Percentiles rank a stretch among this genome's conserved stretches.
Evolutionary conservation across 2,888 invertebrate species (phyloP).

Genomic region (Drosophila nr. fundita): DNA sequence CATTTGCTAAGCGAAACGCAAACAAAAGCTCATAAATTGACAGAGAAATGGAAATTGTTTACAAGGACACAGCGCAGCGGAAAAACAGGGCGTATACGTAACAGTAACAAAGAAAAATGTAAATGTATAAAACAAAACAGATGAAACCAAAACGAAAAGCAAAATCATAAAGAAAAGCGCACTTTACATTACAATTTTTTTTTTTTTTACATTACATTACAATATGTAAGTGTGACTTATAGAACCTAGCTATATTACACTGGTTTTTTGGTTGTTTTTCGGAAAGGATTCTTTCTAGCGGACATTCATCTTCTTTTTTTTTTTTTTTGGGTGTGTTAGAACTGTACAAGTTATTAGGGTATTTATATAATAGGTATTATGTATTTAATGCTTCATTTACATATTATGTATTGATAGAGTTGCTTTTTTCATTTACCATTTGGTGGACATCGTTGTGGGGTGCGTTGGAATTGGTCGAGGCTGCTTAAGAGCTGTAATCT

Average conservation of each 20-base stretch:
- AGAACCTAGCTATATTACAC: conserved; percentile 69
- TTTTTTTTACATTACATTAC: conserved; percentile 42
- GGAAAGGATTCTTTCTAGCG: conserved; percentile 35
- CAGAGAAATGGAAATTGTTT: conserved; percentile 66
- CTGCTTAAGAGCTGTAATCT: conserved; percentile 18
- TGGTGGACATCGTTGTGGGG: conserved; percentile 50
- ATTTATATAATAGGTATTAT: conserved; percentile 31
- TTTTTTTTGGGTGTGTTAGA: conserved; percentile 30
- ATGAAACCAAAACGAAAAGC: conserved; percentile 23
- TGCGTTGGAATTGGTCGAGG: conserved; percentile 18
- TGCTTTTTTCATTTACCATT: conserved; percentile 72
- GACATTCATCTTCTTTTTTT: conserved; percentile 12
- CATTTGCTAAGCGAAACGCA: conserved; percentile 77
- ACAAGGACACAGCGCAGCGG: conserved; percentile 61
- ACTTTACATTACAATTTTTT: conserved; percentile 66
- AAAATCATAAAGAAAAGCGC: conserved; percentile 58
- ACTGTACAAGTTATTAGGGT: conserved; percentile 49
- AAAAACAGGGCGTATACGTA: conserved; percentile 68
- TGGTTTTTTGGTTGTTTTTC: conserved; percentile 19
- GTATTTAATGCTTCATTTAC: conserved; percentile 63
- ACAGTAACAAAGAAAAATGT: conserved; percentile 26
- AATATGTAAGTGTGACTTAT: conserved; percentile 58
- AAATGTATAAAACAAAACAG: conserved; percentile 16
- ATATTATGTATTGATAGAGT: conserved; percentile 53
- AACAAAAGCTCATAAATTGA: conserved; percentile 77